Base-by-base conservation (phyloP, 2,113 vertebrate genomes). In the Catharus bicknelli region DNA sequence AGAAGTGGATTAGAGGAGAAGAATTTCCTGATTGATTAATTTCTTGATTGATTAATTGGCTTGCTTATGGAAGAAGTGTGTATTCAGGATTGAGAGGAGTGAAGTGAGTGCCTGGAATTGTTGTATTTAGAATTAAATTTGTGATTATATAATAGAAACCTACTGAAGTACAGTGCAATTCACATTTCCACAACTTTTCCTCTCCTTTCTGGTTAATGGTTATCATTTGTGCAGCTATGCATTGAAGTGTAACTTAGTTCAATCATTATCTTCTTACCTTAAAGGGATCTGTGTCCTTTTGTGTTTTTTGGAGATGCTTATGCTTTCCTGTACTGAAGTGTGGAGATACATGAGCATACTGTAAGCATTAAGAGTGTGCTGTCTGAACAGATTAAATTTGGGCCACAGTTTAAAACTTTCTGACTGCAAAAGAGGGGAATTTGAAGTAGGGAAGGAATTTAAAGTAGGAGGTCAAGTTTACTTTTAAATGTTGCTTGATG, bases 171-270 rank as follows among this genome's bases (percentile, higher is more conserved):
- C 22, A 11, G 13, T 59, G 8, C 22, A 13, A 62, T 80, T 85
- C 3, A 4, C 30, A 9, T 59, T 63, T 89, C 36, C 18, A 26
- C 25, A 47, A 32, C 27, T 66, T 70, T 88, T 59, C 40, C 18
- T 58, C 16, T 66, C 18, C 4, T 0, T 92, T 95, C 40, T 92
- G 40, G 69, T 95, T 96, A 93, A 63, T 94, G n/a, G n/a, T 91
- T 95, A 81, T 74, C 48, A 10, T 75, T 74, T 53, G 18, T 58
- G 32, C 75, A 63, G 42, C 43, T 72, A 3, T 54, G 57, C 48
- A n/a, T 3, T 78, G 67, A 58, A 50, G 34, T 68, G 5, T 45
- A 68, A 48, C 40, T 78, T 55, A 8, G 54, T 43, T 83, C 75
- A 83, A 74, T 85, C 23, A 63, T 74, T 84, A 48, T 90, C 53